Evolutionary conservation across 1,140 invertebrate species (phyloP), one percentile per base, ranked within the genome.

Genomic region (Aphaenogaster rudis): DNA sequence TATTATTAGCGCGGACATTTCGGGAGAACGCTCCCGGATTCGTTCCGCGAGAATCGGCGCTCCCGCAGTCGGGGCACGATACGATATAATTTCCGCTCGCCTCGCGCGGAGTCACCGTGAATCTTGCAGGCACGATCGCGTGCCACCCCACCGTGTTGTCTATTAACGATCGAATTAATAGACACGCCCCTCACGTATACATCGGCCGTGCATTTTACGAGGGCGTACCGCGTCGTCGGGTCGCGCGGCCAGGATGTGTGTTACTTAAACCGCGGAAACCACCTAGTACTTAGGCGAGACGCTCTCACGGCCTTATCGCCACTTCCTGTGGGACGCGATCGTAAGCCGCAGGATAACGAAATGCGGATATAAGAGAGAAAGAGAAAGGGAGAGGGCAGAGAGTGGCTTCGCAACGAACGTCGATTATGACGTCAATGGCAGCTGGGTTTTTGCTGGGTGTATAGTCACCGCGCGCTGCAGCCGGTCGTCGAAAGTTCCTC

Each of bases 271-370:
- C 82, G 48, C 59, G 59, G 48, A 50, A 86, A 66, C 72, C 71
- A 86, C 36, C 21, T 39, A n/a, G 48, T 61, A 66, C 69, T 89
- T 72, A 82, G 71, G 50, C 66, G 69, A 71, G 63, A 61, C 87
- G 39, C 36, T 63, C 76, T 72, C 76, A 66, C 86, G 52, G 72
- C 8, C 86, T 89, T 88, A 86, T 78, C 77, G 57, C 48, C 66
- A 52, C 66, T 74, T 86, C 57, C 57, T 48, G 77, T 61, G 17
- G 42, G 3, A 50, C 76, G 57, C 57, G 63, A 88, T 86, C 89
- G 69, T 88, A 85, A 90, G 88, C 74, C 78, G 69, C 88, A 84
- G 88, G 71, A 88, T 88, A 85, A 66, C 88, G 50, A 9, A 54
- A 48, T 7, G 13, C 3, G 17, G 21, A 7, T 13, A 17, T 39